A percentile compares a stretch with the other conserved stretches of the same genome.
These are phyloP conservation scores for Hydropsyche tenuis DNA, from an alignment of 1,140 invertebrate species.

Conservation along the genomic window DNA sequence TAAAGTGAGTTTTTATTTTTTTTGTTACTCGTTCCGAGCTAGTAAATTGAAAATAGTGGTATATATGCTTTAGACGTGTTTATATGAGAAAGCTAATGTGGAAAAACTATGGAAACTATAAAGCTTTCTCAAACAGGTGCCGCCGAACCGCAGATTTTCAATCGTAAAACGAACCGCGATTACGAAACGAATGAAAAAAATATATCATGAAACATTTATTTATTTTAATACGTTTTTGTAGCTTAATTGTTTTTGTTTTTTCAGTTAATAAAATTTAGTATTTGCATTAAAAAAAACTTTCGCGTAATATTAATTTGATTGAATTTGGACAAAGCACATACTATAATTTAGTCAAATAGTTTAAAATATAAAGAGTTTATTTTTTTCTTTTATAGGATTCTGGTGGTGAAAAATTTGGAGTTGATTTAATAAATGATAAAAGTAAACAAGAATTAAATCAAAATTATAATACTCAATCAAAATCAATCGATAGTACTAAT, in stretches of 20 bases:
- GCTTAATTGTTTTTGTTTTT: too few species aligned
- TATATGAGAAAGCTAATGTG: too few species aligned
- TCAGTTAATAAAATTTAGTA: too few species aligned
- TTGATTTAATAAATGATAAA: constrained; percentile 24
- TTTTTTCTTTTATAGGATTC: constrained; percentile 32
- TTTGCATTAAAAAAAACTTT: too few species aligned
- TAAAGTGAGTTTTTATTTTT: constrained; percentile 53
- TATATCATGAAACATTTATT: not conserved
- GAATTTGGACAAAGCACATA: too few species aligned
- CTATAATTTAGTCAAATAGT: too few species aligned
- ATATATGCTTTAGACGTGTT: too few species aligned
- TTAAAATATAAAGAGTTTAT: too few species aligned
- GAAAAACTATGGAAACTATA: constrained; percentile 21
- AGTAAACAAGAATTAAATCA: constrained; percentile 43
- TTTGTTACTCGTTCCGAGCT: not conserved
- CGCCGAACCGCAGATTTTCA: not conserved
- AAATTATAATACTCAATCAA: constrained; percentile 18
- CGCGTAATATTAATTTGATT: too few species aligned
- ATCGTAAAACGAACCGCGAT: not conserved
- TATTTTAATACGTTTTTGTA: not conserved
- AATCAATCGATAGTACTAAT: not conserved
- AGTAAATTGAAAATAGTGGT: too few species aligned
- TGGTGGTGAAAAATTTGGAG: constrained; percentile 17
- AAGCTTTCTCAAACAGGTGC: constrained; percentile 27
- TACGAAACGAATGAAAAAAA: not conserved